Conservation (phyloP, 92 coral and sea anemone species). For the Epizoanthus illoricatus region DNA sequence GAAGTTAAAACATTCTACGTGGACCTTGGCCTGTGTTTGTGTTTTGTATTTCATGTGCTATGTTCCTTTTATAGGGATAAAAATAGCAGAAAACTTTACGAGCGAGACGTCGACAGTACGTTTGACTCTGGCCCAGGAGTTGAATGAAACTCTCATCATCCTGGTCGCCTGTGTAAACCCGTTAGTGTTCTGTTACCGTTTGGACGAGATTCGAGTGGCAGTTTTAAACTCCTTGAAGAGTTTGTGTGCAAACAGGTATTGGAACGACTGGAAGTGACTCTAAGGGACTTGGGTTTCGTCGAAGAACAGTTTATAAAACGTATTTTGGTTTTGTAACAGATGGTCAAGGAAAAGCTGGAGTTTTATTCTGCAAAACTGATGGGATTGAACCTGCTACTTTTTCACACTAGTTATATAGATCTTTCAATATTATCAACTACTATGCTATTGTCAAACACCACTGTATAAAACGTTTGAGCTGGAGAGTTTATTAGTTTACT, state of each 20-base stretch:
- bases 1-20: conserved; percentile 15
- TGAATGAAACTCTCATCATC: conserved; percentile 35
- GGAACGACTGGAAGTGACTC: no score
- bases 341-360: no score
- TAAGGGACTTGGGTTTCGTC: background rate
- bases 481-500: no score
- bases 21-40: conserved; percentile 29
- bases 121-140: conserved; percentile 15
- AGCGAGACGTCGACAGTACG: background rate
- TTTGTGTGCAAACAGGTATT: no score
- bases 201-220: conserved; percentile 20
- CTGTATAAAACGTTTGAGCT: no score
- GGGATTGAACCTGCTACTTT: no score
- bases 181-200: conserved; percentile 18
- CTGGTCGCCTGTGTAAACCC: conserved; percentile 32
- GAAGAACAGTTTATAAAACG: no score
- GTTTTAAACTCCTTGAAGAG: background rate
- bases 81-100: conserved; percentile 11
- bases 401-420: no score
- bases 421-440: no score
- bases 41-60: conserved; percentile 33
- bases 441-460: no score
- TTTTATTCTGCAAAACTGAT: no score
- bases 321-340: no score
- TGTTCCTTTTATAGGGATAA: conserved; percentile 30